A percentile compares a stretch with the other conserved stretches of the same genome.
These are phyloP conservation scores for Colletes collaris DNA, from an alignment of 2,888 invertebrate genomes.

Conservation along the genomic window DNA sequence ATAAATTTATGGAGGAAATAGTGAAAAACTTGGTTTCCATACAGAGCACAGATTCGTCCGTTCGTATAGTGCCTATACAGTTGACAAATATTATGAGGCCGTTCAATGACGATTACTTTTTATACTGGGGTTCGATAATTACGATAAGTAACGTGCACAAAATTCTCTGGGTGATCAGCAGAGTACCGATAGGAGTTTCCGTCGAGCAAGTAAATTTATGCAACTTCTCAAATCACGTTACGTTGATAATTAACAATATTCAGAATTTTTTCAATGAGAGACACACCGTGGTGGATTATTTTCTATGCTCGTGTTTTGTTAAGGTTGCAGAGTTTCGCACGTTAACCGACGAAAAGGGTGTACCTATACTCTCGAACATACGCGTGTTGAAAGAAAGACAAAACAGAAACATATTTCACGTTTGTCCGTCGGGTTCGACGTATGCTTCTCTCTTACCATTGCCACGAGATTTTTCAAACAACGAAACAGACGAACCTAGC, in stretches of 20 bases:
- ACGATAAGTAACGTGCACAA: constrained; percentile 83
- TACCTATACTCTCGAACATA: constrained; percentile 69
- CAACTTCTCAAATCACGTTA: not conserved
- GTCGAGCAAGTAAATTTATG: constrained; percentile 84
- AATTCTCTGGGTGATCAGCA: constrained; percentile 87
- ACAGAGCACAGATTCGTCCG: constrained; percentile 83
- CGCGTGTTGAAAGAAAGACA: constrained; percentile 83
- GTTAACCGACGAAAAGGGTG: constrained; percentile 81
- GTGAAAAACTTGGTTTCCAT: constrained; percentile 84
- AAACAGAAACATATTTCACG: constrained; percentile 84
- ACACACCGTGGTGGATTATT: no score
- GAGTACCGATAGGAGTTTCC: constrained; percentile 85
- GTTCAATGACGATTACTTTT: constrained; percentile 86
- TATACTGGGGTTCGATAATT: constrained; percentile 86
- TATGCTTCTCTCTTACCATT: constrained; percentile 72
- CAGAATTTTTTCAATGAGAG: no score
- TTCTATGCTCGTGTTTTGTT: constrained; percentile 35
- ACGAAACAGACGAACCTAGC: not conserved
- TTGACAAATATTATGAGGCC: constrained; percentile 84
- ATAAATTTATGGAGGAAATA: constrained; percentile 83
- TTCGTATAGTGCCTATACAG: constrained; percentile 84
- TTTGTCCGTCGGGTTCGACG: constrained; percentile 82
- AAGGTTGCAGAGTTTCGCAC: constrained; percentile 85
- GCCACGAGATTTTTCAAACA: constrained; percentile 41
- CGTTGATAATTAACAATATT: no score